phyloP scores from a whole-genome alignment of 2,797 vertebrate genomes.

The Peromyscus melanophrys region DNA sequence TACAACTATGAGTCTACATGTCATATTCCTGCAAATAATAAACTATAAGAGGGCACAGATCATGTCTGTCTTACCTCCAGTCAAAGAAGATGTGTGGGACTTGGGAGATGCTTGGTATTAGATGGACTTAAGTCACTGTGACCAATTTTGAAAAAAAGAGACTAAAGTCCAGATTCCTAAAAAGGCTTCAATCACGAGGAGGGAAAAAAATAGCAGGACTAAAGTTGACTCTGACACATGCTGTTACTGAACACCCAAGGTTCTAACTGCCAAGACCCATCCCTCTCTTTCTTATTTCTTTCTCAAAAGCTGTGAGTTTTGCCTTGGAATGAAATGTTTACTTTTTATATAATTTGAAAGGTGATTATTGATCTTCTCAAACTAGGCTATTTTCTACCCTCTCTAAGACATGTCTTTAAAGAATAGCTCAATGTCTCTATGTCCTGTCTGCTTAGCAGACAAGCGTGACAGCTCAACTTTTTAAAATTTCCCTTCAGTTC shows the following conservation, averaged over 20 bases:
- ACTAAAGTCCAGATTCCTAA: not conserved
- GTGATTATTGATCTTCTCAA: slow-evolving; percentile 61
- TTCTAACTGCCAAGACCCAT: not conserved
- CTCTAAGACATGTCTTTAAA: not conserved
- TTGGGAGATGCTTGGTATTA: not conserved
- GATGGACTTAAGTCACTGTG: not conserved
- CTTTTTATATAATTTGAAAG: slow-evolving; percentile 61
- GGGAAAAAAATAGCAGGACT: not conserved
- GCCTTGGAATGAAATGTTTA: slow-evolving; percentile 55
- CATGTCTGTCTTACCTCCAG: not conserved
- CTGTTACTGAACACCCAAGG: not conserved
- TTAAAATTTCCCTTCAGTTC: not conserved
- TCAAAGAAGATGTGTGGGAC: not conserved
- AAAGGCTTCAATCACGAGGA: not conserved
- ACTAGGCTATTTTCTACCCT: slow-evolving; percentile 45
- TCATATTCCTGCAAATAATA: not conserved
- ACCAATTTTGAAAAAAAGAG: not conserved
- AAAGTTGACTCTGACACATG: not conserved
- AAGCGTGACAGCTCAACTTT: slow-evolving; percentile 61
- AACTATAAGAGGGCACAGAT: not conserved
- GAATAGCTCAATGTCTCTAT: slow-evolving; percentile 19
- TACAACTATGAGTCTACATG: not conserved
- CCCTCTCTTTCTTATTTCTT: slow-evolving; percentile 14
- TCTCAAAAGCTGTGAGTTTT: slow-evolving; percentile 59
- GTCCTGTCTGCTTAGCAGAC: slow-evolving; percentile 63